Evolutionary conservation across 2,888 invertebrate genomes (phyloP).

Genomic region (Ctenicera cuprea): DNA sequence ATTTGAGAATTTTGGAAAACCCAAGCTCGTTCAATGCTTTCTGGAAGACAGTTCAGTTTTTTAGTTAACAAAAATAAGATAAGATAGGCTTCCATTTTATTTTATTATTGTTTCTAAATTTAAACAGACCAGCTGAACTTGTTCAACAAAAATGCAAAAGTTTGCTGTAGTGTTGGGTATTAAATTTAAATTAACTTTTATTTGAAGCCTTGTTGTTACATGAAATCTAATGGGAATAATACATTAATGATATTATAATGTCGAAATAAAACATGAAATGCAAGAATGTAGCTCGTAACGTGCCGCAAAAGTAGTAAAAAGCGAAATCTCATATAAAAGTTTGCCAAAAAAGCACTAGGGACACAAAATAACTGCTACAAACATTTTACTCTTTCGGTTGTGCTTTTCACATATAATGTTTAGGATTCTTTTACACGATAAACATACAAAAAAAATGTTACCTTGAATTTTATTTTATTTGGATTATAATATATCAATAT

Average conservation of each 20-base stretch:
- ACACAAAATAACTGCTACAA: conserved; percentile 23
- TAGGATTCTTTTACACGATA: background rate
- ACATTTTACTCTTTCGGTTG: background rate
- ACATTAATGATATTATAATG: conserved; percentile 22
- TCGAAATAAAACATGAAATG: conserved; percentile 3
- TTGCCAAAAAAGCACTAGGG: conserved; percentile 32
- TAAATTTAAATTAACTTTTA: background rate
- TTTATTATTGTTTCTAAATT: too few relatives aligned
- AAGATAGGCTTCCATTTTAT: too few relatives aligned
- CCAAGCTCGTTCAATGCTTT: too few relatives aligned
- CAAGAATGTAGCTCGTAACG: conserved; percentile 13
- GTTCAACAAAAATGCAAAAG: too few relatives aligned
- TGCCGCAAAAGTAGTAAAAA: conserved; percentile 35
- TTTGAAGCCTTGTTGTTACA: background rate
- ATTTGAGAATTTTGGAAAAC: too few relatives aligned
- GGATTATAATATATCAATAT: too few relatives aligned
- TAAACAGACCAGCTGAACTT: too few relatives aligned
- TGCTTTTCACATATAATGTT: background rate
- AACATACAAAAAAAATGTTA: too few relatives aligned
- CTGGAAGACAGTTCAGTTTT: too few relatives aligned
- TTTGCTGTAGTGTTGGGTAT: too few relatives aligned
- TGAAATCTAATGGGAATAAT: conserved; percentile 13
- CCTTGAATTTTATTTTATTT: too few relatives aligned
- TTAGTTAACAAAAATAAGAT: too few relatives aligned
- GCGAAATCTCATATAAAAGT: conserved; percentile 40